These are phyloP conservation scores for Stramonita haemastoma DNA, from an alignment of 2,888 invertebrate genomes.

Conservation along the genomic window DNA sequence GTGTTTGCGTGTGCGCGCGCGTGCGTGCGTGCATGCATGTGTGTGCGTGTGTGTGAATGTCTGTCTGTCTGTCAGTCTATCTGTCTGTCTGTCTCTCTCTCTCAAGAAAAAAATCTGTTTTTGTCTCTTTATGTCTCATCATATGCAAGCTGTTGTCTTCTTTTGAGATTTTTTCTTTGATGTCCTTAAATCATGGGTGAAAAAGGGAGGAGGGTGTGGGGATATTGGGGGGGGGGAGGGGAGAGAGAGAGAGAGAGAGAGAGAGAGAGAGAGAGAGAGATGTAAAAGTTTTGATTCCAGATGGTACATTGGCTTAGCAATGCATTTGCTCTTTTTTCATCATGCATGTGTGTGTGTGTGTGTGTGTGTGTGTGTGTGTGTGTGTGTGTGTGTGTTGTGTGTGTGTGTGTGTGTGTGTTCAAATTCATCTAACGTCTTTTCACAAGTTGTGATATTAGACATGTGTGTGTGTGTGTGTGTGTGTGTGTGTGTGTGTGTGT, in stretches of 20 bases:
- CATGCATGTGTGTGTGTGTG: background rate
- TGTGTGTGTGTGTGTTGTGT: constrained; percentile 5
- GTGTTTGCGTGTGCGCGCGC: background rate
- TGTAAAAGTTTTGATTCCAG: no score
- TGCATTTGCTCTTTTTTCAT: no score
- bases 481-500: no score
- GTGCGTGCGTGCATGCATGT: background rate
- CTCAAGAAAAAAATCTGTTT: no score
- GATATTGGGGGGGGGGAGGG: background rate
- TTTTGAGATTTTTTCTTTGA: background rate
- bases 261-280: background rate
- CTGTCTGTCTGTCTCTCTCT: no score
- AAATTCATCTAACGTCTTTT: no score
- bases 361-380: background rate
- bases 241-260: background rate
- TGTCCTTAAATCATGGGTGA: background rate
- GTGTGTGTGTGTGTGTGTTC: constrained; percentile 17
- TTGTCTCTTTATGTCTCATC: background rate
- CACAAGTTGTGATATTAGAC: no score
- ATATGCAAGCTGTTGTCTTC: background rate
- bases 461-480: no score
- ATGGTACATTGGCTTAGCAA: background rate
- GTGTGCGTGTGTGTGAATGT: background rate
- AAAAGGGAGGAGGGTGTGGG: no score
- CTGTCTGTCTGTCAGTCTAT: no score